Evolutionary conservation across 1,140 invertebrate species (phyloP).

Genomic region (Adoxophyes honmai): DNA sequence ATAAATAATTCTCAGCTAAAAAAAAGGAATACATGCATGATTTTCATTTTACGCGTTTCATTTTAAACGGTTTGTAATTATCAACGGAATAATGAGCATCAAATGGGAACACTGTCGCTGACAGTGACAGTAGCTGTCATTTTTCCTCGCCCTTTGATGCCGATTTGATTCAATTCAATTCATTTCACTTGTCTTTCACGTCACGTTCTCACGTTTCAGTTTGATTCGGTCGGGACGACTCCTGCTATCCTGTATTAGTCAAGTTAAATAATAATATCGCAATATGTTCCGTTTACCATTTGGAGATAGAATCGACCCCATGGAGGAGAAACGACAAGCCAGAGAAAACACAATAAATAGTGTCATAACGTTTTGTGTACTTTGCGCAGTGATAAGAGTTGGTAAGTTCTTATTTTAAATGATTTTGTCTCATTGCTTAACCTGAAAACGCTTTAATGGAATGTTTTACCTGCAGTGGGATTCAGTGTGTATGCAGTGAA

Average conservation of each 20-base stretch:
- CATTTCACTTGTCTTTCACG: no score
- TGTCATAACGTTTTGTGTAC: constrained; percentile 64
- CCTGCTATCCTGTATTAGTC: background rate
- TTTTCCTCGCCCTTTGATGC: no score
- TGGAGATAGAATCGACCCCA: constrained; percentile 66
- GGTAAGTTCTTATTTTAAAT: constrained; percentile 39
- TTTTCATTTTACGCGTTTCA: no score
- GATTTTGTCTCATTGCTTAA: background rate
- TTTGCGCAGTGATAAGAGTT: constrained; percentile 65
- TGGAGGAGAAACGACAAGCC: constrained; percentile 70
- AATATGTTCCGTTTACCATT: constrained; percentile 69
- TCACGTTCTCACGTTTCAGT: no score
- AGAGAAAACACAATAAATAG: constrained; percentile 70
- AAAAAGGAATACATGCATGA: no score
- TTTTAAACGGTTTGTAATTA: no score
- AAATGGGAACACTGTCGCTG: no score
- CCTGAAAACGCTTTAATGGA: constrained; percentile 1
- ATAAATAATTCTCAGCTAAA: no score
- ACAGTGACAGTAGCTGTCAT: no score
- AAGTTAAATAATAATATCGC: background rate
- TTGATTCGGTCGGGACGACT: no score
- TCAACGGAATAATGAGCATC: no score
- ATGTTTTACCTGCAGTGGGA: constrained; percentile 21
- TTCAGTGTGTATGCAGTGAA: constrained; percentile 20
- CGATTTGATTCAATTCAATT: no score